A percentile compares a stretch with the other conserved stretches of the same genome.
Evolutionary conservation across 2,113 vertebrate species (phyloP).

Genomic region (Ptilorrhoa leucosticta): DNA sequence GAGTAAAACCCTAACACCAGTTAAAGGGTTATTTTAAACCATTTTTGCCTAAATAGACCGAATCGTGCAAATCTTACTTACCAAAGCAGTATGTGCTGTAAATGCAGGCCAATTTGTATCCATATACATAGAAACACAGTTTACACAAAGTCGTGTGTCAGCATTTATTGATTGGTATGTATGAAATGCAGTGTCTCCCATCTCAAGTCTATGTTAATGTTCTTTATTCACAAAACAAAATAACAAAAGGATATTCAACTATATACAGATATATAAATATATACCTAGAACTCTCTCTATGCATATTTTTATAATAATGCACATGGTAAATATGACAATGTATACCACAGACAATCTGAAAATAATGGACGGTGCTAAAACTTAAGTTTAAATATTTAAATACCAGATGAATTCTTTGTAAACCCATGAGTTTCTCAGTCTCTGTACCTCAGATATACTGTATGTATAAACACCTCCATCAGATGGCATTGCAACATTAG

Average conservation of each 20-base stretch:
- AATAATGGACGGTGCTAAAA: neutral
- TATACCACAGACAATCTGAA: neutral
- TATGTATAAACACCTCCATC: neutral
- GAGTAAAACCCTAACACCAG: neutral
- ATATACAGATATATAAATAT: neutral
- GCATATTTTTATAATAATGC: neutral
- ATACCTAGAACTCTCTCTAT: neutral
- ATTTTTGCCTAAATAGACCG: neutral
- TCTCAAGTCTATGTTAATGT: neutral
- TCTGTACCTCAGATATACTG: neutral
- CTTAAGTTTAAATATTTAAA: neutral
- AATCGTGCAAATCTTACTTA: neutral
- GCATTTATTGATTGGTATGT: neutral
- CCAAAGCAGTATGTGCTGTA: neutral
- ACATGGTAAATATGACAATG: neutral
- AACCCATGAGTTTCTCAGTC: neutral
- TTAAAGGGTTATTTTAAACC: neutral
- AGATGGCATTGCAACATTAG: constrained; percentile 4
- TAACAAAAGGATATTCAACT: neutral
- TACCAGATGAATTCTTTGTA: neutral
- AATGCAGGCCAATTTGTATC: neutral
- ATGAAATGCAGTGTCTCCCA: neutral
- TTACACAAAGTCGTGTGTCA: neutral
- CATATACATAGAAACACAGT: neutral
- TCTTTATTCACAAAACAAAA: neutral